Evolutionary conservation across 1,140 invertebrate genomes (phyloP).

Genomic region (Meloidogyne hapla): DNA sequence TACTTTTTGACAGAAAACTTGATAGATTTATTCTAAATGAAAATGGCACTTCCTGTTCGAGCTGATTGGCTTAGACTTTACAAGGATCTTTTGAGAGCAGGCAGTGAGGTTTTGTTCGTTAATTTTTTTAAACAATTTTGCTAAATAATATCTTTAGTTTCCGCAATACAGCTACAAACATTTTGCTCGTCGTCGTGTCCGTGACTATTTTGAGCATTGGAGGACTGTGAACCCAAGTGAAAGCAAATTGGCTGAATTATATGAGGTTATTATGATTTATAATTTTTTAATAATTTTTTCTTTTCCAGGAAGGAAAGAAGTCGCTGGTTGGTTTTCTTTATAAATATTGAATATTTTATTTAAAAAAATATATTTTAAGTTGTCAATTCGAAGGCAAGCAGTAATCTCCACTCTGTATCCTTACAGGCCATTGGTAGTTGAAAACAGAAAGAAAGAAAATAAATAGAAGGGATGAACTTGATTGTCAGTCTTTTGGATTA

Average conservation of each 20-base stretch:
- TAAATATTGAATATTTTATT: background rate
- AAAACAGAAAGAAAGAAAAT: no score
- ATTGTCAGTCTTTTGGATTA: background rate
- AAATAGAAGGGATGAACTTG: background rate
- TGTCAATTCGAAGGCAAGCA: slow-evolving; percentile 1
- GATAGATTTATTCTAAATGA: background rate
- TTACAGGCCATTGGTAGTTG: slow-evolving; percentile 6
- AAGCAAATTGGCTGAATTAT: background rate
- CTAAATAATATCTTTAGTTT: slow-evolving; percentile 20
- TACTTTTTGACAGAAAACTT: no score
- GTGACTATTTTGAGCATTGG: slow-evolving; percentile 30
- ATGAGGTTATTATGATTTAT: background rate
- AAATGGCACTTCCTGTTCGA: background rate
- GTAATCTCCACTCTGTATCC: slow-evolving; percentile 19
- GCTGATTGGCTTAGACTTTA: slow-evolving; percentile 32
- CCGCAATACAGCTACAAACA: slow-evolving; percentile 34
- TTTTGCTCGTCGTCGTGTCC: slow-evolving; percentile 28
- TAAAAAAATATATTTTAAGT: background rate
- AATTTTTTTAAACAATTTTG: background rate
- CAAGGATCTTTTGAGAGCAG: slow-evolving; percentile 31
- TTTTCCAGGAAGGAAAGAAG: background rate
- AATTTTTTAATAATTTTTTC: background rate
- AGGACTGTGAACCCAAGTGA: background rate
- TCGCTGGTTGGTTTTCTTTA: background rate
- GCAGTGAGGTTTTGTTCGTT: slow-evolving; percentile 2